Percentiles rank a stretch among this genome's conserved stretches.
These are phyloP conservation scores for Plutomurus gul DNA, from an alignment of 1,140 invertebrate species.

Conservation along the genomic window DNA sequence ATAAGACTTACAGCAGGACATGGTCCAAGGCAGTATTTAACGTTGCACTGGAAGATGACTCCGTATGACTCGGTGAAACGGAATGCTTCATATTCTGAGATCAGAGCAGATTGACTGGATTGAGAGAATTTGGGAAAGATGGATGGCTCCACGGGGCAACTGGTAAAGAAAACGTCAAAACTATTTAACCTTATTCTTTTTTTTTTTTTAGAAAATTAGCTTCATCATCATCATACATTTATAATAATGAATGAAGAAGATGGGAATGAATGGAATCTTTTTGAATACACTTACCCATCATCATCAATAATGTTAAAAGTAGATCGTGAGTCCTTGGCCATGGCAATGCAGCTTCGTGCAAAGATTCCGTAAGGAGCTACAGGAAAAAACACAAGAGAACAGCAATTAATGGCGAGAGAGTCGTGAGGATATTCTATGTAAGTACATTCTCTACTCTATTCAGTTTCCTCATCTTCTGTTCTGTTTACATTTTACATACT, in stretches of 20 bases:
- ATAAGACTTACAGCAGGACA: constrained; percentile 80
- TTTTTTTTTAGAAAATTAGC: not conserved
- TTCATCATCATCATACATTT: too few relatives aligned
- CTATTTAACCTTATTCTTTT: not conserved
- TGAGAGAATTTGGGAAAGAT: constrained; percentile 90
- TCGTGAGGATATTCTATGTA: not conserved
- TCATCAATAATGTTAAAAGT: constrained; percentile 96
- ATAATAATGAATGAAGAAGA: not conserved
- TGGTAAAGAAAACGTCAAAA: constrained; percentile 55
- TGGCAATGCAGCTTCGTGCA: constrained; percentile 90
- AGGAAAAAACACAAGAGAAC: constrained; percentile 54
- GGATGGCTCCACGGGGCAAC: constrained; percentile 87
- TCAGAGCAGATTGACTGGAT: constrained; percentile 79
- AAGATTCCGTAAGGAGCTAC: constrained; percentile 93
- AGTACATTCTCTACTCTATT: not conserved
- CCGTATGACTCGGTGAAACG: constrained; percentile 94
- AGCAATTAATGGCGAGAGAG: constrained; percentile 19
- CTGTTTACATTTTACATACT: not conserved
- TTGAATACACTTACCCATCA: constrained; percentile 70
- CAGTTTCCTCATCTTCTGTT: not conserved
- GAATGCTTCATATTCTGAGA: constrained; percentile 92
- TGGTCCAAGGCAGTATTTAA: constrained; percentile 92
- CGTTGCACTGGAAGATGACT: constrained; percentile 96
- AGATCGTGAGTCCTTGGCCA: constrained; percentile 94
- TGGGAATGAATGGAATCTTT: not conserved